Base-by-base conservation (phyloP, 1,140 invertebrate species). In the Drosophila tsacasi region DNA sequence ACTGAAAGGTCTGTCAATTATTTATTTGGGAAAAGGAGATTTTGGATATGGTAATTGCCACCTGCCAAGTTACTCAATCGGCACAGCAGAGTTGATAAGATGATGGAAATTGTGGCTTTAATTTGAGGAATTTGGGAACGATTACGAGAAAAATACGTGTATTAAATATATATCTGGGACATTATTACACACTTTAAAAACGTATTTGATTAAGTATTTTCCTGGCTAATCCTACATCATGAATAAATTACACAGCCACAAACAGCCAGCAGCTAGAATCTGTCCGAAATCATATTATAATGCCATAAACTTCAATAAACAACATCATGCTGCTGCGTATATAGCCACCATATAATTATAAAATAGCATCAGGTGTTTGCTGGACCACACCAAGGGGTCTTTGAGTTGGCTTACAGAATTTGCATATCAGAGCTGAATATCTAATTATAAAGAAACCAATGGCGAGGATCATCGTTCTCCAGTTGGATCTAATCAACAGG, bases 1-100 rank as follows among this genome's bases (percentile, higher is more conserved):
- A 87, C 89, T 78, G 77, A 89, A 90, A 87, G 84, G 78, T 84
- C 81, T 89, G 78, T 87, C 85, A 87, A 90, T 87, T 83, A 81
- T 44, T 57, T 32, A n/a, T n/a, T 42, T 17, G 52, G 55, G 50
- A 50, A 55, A 52, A 61, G 64, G 61, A 62, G 42, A 71, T 74
- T 66, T 80, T 52, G 83, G 73, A 59, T 84, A 87, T 76, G 74
- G 69, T 79, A 90, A 90, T 87, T 87, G 84, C 68, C 59, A 68
- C 77, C 68, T 87, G 84, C 73, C 84, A 85, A 47, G 68, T 79
- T 82, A 65, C 47, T 77, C 64, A 76, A 83, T 85, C 64, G 59
- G 46, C 77, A 69, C 57, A 65, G 59, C 32, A 47, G 49, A 76
- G 25, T 37, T 21, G 32, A 30, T 35, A 39, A 23, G 21, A 17